Percentiles rank a stretch among this genome's conserved stretches.
Conservation (phyloP, 2,888 invertebrate genomes). For the Diaphora mendica region DNA sequence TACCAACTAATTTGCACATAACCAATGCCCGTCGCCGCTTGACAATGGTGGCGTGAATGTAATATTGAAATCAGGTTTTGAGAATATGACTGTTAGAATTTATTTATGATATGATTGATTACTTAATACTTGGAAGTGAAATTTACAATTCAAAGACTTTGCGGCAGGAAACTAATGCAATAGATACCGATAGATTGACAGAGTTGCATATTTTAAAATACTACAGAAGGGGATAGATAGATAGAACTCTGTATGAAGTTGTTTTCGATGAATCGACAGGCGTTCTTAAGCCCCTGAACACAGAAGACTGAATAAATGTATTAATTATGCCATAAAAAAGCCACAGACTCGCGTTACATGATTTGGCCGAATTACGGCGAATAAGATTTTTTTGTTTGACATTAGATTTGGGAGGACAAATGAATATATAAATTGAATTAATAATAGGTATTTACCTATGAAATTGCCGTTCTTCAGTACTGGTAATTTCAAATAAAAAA, state of each 20-base stretch:
- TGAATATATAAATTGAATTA: no score
- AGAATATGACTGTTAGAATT: conserved; percentile 25
- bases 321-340: no score
- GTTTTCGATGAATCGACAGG: neutral
- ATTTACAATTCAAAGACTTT: neutral
- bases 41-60: conserved; percentile 44
- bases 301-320: no score
- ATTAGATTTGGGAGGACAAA: no score
- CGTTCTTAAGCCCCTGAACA: no score
- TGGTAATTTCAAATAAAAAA: no score
- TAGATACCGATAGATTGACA: neutral
- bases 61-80: conserved; percentile 39
- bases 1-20: conserved; percentile 50
- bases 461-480: no score
- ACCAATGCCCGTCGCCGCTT: conserved; percentile 29
- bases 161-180: neutral
- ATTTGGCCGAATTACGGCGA: no score
- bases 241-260: neutral
- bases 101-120: conserved; percentile 13
- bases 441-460: no score
- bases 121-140: conserved; percentile 11
- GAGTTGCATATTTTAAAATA: neutral
- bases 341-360: no score
- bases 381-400: no score
- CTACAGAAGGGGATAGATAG: no score